These are phyloP conservation scores for Oplegnathus fasciatus DNA, from an alignment of 2,113 vertebrate genomes.

Conservation along the genomic window DNA sequence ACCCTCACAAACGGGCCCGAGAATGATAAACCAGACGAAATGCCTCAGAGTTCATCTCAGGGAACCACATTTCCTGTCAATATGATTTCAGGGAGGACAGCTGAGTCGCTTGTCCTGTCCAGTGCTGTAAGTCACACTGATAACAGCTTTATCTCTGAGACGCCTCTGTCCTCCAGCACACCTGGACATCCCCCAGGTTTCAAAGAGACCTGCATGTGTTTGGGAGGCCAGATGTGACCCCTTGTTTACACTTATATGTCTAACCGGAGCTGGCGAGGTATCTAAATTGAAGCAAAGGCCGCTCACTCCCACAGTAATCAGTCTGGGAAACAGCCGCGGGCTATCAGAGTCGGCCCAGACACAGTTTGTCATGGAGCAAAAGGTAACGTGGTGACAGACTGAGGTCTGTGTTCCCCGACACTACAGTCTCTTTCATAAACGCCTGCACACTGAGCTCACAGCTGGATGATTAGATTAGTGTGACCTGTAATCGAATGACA, in stretches of 20 bases:
- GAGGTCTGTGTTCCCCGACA: conserved; percentile 52
- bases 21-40: conserved; percentile 48
- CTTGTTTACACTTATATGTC: conserved; percentile 45
- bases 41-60: conserved; percentile 61
- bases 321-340: conserved; percentile 56
- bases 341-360: conserved; percentile 61
- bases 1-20: conserved; percentile 27
- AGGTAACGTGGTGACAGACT: conserved; percentile 66
- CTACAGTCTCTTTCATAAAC: conserved; percentile 52
- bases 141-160: conserved; percentile 63
- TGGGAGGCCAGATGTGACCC: conserved; percentile 18
- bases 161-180: conserved; percentile 54
- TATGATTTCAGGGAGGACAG: conserved; percentile 57
- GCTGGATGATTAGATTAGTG: conserved; percentile 75
- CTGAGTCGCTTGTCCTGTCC: conserved; percentile 31
- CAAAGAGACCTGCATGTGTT: conserved; percentile 15
- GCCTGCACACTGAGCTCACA: conserved; percentile 66
- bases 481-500: conserved; percentile 82
- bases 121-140: conserved; percentile 63
- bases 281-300: conserved; percentile 47
- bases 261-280: conserved; percentile 27
- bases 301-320: conserved; percentile 62
- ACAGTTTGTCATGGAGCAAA: conserved; percentile 60
- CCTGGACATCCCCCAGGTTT: conserved; percentile 51
- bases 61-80: conserved; percentile 59